These are phyloP conservation scores for Drosophila eohydei DNA, from an alignment of 2,888 invertebrate genomes.

Conservation along the genomic window DNA sequence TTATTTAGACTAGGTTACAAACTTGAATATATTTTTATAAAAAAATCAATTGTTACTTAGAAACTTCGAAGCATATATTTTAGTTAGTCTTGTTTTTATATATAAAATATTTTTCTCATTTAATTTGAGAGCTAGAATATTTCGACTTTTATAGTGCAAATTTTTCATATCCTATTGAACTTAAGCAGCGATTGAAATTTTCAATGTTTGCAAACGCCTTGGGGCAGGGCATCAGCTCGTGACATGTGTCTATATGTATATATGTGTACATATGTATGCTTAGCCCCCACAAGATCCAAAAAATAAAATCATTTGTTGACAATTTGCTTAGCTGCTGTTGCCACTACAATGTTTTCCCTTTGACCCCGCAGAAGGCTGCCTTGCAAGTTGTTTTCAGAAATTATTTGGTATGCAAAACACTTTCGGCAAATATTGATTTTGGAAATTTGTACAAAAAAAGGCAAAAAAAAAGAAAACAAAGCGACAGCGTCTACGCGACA, in stretches of 20 bases:
- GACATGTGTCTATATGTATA: conserved; percentile 47
- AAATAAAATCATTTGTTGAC: conserved; percentile 79
- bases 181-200: conserved; percentile 69
- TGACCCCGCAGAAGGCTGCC: conserved; percentile 14
- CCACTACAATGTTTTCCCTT: conserved; percentile 66
- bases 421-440: conserved; percentile 83
- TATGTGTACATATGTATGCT: conserved; percentile 29
- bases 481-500: conserved; percentile 54
- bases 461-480: conserved; percentile 60
- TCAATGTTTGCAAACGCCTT: conserved; percentile 58
- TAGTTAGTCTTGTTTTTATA: not conserved
- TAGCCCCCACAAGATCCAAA: conserved; percentile 52
- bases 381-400: conserved; percentile 72
- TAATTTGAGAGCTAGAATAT: conserved; percentile 18
- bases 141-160: conserved; percentile 20
- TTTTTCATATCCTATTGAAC: conserved; percentile 47
- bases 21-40: not conserved
- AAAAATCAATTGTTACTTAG: not conserved
- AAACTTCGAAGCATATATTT: not conserved
- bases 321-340: conserved; percentile 80
- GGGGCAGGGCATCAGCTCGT: conserved; percentile 50
- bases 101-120: not conserved
- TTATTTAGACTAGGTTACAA: too few relatives aligned
- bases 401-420: conserved; percentile 82
- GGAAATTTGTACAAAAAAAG: conserved; percentile 77